Percentiles rank a stretch among this genome's conserved stretches.
These are phyloP conservation scores for Limanda limanda DNA, from an alignment of 2,113 vertebrate species.

Conservation along the genomic window DNA sequence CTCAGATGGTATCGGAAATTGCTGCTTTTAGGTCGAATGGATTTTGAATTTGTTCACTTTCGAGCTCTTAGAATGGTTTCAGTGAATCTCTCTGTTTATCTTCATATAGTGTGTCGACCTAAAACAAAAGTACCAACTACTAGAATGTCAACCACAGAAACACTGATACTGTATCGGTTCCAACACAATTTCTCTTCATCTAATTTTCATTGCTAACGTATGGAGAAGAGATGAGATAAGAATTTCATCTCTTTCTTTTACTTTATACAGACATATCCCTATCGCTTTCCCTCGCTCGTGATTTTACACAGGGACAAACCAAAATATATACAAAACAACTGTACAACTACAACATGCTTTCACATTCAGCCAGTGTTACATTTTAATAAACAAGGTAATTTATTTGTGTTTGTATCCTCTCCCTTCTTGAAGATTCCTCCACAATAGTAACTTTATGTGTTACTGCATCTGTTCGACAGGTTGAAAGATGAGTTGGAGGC, in stretches of 20 bases:
- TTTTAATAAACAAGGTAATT: no score
- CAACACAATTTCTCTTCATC: neutral
- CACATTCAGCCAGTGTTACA: no score
- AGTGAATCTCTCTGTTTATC: neutral
- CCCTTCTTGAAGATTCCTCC: neutral
- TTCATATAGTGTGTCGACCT: neutral
- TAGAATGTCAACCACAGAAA: neutral
- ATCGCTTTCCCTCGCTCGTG: no score
- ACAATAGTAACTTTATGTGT: neutral
- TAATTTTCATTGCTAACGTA: neutral
- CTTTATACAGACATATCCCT: no score
- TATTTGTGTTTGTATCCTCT: no score
- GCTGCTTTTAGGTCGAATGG: neutral
- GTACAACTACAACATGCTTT: no score
- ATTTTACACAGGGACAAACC: no score
- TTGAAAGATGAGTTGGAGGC: constrained; percentile 86
- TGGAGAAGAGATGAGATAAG: no score
- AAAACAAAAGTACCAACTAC: neutral
- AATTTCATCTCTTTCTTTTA: no score
- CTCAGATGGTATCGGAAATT: neutral
- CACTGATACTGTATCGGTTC: neutral
- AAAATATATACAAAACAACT: no score
- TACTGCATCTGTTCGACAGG: constrained; percentile 74
- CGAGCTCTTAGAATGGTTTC: neutral
- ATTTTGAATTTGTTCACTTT: constrained; percentile 1